phyloP scores from a whole-genome alignment of 2,797 vertebrate genomes.

The Sphaeramia orbicularis region DNA sequence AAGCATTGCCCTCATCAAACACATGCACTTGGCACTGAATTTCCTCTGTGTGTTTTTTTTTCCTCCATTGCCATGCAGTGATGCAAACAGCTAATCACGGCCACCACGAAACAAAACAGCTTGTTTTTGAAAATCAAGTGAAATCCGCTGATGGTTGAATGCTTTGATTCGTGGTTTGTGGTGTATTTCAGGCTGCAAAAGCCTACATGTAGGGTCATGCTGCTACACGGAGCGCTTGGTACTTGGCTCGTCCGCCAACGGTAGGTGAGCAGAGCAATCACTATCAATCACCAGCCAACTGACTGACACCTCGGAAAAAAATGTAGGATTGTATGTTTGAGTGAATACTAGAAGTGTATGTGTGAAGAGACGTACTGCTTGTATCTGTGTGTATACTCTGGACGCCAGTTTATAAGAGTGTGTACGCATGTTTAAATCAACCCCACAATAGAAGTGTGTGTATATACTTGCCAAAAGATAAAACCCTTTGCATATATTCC shows the following conservation, averaged over 20 bases:
- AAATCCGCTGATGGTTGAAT: conserved; percentile 25
- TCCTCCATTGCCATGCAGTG: conserved; percentile 1
- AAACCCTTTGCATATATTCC: conserved; percentile 39
- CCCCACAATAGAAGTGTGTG: conserved; percentile 37
- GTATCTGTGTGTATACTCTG: conserved; percentile 7
- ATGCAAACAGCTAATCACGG: conserved; percentile 3
- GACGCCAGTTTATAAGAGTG: conserved; percentile 36
- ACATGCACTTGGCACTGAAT: background rate
- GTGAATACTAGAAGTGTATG: conserved; percentile 17
- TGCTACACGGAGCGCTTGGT: conserved; percentile 5
- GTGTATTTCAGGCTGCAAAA: background rate
- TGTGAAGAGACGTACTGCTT: conserved; percentile 56
- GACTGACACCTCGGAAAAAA: conserved; percentile 30
- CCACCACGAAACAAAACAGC: conserved; percentile 32
- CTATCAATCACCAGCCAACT: conserved; percentile 29
- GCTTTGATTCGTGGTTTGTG: conserved; percentile 20
- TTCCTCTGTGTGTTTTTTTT: background rate
- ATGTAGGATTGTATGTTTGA: conserved; percentile 29
- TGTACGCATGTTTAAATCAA: conserved; percentile 42
- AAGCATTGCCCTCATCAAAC: background rate
- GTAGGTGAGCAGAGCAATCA: conserved; percentile 19
- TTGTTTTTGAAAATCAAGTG: conserved; percentile 10
- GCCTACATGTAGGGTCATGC: conserved; percentile 28
- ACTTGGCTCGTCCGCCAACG: conserved; percentile 10
- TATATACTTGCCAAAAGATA: conserved; percentile 47